These are phyloP conservation scores for Caenorhabditis plicata DNA, from an alignment of 2,888 invertebrate species.

Conservation along the genomic window DNA sequence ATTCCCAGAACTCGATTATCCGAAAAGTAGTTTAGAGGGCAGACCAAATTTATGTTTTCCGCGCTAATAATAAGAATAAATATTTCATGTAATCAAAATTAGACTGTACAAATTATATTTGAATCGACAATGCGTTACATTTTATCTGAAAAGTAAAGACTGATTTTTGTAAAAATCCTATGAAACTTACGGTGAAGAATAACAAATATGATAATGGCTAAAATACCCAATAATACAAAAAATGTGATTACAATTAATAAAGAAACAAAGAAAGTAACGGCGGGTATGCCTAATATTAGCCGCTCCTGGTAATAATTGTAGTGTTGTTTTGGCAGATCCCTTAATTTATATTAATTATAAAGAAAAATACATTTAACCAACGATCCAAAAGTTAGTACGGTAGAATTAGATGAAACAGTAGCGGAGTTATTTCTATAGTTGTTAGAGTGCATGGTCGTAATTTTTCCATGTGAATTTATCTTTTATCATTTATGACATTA, in stretches of 20 bases:
- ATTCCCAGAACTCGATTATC: no score
- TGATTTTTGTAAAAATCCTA: background rate
- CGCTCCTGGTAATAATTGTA: slow-evolving; percentile 15
- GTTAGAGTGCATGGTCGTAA: background rate
- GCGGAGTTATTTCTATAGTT: background rate
- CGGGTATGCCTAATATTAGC: slow-evolving; percentile 22
- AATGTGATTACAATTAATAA: slow-evolving; percentile 14
- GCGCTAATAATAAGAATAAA: no score
- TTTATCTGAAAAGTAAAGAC: slow-evolving; percentile 12
- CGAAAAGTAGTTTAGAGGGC: no score
- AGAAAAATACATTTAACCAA: slow-evolving; percentile 1
- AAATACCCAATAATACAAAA: slow-evolving; percentile 11
- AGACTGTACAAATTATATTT: no score
- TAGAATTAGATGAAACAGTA: slow-evolving; percentile 7
- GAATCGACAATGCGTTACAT: background rate
- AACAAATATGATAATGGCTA: slow-evolving; percentile 19
- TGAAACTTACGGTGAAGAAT: slow-evolving; percentile 20
- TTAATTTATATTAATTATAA: slow-evolving; percentile 6
- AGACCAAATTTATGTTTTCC: no score
- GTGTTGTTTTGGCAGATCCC: slow-evolving; percentile 19
- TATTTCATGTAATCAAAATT: no score
- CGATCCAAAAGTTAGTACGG: slow-evolving; percentile 20
- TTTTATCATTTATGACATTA: background rate
- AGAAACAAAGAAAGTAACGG: slow-evolving; percentile 9
- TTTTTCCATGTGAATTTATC: background rate